Evolutionary conservation across 2,113 vertebrate genomes (phyloP), one percentile per base, ranked within the genome.

Genomic region (Hippoglossus stenolepis): DNA sequence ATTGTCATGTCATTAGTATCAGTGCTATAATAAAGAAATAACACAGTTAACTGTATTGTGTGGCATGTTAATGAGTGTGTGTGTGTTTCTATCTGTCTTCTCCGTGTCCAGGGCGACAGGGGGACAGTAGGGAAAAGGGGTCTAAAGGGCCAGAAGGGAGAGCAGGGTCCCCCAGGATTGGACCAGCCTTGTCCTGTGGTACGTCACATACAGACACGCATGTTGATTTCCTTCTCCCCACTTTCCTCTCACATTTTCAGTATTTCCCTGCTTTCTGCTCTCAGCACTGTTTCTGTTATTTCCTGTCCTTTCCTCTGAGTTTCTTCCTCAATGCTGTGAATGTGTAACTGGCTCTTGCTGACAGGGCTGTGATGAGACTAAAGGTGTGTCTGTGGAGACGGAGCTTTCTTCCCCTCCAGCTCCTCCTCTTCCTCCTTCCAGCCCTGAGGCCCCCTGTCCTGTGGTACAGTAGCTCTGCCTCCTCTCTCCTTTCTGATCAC

Each of bases 101-200:
- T 2, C 77, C 17, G 5, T 58, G 43, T 21, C 1, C 80, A 99
- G 97, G 97, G 97, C 13, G 97, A 99, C 65, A 92, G 97, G 90
- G 97, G 97, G 53, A 66, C 94, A 2, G 94, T 96, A 0, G 97
- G 97, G 31, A 96, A 96, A 85, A 97, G 96, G 93, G 97, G 97
- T 70, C 94, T 96, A 64, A 99, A 98, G 92, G 97, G 97, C 65
- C 96, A 96, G 88, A 99, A 98, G 80, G 97, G 97, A 59, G 97
- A 99, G 45, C 97, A 98, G 4, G 97, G 97, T 47, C 97, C 97
- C 1, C 97, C 97, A 0, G 97, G 97, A 47, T 92, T 99, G 85
- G 97, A 99, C 83, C 97, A 99, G 90, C 97, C 97, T 0, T 99
- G 97, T 93, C 97, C 97, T 5, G 97, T 99, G 97, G 97, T 99